phyloP scores from a whole-genome alignment of 2,113 vertebrate genomes.

The Brienomyrus longianalis region DNA sequence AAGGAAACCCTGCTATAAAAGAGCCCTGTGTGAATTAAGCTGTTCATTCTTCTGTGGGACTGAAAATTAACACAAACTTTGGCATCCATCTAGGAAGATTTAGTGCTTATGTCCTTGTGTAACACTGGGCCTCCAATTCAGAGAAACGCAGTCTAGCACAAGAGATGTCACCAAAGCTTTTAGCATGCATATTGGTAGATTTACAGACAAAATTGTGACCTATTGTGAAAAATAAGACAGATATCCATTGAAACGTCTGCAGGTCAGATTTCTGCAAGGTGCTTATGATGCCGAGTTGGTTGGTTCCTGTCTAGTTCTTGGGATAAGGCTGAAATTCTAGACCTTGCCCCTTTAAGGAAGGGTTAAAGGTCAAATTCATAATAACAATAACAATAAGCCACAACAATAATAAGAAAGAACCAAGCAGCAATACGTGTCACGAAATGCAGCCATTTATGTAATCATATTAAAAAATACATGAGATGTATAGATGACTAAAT shows the following conservation, averaged over 20 bases:
- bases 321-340: background rate
- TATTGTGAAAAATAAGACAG: background rate
- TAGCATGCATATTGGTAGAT: background rate
- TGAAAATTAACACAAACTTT: background rate
- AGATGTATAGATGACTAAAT: background rate
- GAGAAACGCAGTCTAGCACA: background rate
- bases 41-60: background rate
- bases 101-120: background rate
- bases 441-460: background rate
- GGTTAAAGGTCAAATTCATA: background rate
- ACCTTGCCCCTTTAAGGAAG: background rate
- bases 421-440: background rate
- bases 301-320: background rate
- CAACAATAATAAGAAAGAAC: background rate
- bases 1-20: background rate
- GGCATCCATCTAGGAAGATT: background rate
- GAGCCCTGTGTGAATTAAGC: constrained; percentile 6
- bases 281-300: background rate
- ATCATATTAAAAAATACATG: background rate
- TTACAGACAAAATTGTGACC: background rate
- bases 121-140: background rate
- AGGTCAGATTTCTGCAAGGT: background rate
- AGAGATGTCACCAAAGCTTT: background rate
- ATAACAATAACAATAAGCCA: background rate
- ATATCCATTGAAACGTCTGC: background rate